Evolutionary conservation across 2,888 invertebrate genomes (phyloP).

Genomic region (Plagodis pulveraria): DNA sequence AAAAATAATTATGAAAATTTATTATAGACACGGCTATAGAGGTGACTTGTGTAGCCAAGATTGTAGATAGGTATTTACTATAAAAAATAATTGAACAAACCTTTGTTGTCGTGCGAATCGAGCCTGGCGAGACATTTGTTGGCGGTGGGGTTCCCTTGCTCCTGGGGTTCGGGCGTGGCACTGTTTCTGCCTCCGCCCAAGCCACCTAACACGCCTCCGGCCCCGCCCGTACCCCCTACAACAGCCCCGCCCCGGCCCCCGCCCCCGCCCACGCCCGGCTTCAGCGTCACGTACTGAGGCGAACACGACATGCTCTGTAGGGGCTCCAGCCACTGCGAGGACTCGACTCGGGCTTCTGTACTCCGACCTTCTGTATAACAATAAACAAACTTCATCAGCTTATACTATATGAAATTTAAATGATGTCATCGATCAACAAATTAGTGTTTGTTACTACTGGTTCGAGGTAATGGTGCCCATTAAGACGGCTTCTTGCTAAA

Average conservation of each 20-base stretch:
- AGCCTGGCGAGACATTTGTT: conserved; percentile 64
- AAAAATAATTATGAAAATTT: too few relatives aligned
- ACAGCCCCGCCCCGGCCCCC: conserved; percentile 13
- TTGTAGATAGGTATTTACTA: too few relatives aligned
- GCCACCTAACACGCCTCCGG: too few relatives aligned
- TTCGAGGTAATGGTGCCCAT: too few relatives aligned
- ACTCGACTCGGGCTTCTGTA: conserved; percentile 16
- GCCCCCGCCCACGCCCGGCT: conserved; percentile 46
- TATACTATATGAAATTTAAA: too few relatives aligned
- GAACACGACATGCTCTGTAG: conserved; percentile 50
- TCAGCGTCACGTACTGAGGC: conserved; percentile 82
- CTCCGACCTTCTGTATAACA: background rate
- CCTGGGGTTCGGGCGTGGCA: background rate
- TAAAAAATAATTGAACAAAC: conserved; percentile 35
- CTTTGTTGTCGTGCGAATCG: conserved; percentile 45
- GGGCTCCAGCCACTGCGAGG: conserved; percentile 62
- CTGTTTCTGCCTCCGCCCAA: background rate
- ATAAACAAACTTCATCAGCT: too few relatives aligned
- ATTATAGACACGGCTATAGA: too few relatives aligned
- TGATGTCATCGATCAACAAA: too few relatives aligned
- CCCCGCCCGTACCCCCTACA: too few relatives aligned
- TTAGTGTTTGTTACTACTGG: too few relatives aligned
- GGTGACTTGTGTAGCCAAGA: too few relatives aligned
- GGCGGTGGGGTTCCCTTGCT: conserved; percentile 66
- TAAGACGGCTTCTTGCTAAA: too few relatives aligned